Percentiles rank a stretch among this genome's conserved stretches.
Evolutionary conservation across 2,888 invertebrate genomes (phyloP).

Genomic region (Stenodema calcarata): DNA sequence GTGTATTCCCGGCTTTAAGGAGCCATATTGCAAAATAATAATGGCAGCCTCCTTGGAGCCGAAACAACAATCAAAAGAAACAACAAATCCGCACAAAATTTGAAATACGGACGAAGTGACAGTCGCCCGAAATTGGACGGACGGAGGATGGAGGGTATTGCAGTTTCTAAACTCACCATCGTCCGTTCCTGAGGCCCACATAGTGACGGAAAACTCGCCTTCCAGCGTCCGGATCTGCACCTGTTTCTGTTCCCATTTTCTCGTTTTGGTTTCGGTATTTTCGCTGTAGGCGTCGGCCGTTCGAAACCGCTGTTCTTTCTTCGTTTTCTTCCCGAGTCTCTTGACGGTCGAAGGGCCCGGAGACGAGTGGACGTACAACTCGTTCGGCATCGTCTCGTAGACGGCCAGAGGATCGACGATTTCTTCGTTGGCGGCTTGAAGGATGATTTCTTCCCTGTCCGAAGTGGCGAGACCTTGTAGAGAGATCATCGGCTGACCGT

Average conservation of each 20-base stretch:
- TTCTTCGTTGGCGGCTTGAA: conserved; percentile 82
- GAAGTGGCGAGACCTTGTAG: conserved; percentile 70
- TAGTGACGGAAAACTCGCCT: conserved; percentile 94
- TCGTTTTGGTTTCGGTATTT: conserved; percentile 64
- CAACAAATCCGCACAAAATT: conserved; percentile 38
- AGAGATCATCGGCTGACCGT: conserved; percentile 72
- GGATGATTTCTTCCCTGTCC: conserved; percentile 73
- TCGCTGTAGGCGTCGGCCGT: conserved; percentile 57
- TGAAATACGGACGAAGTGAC: background rate
- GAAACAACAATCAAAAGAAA: conserved; percentile 43
- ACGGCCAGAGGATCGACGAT: conserved; percentile 75
- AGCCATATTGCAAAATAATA: conserved; percentile 67
- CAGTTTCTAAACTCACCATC: conserved; percentile 70
- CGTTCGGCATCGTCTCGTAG: conserved; percentile 73
- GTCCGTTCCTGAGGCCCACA: conserved; percentile 94
- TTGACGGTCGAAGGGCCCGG: conserved; percentile 68
- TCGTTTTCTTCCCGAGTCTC: conserved; percentile 56
- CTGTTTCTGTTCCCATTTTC: conserved; percentile 96
- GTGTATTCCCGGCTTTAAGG: no score
- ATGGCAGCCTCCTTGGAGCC: conserved; percentile 68
- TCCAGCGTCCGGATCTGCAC: conserved; percentile 97
- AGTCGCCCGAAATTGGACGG: background rate
- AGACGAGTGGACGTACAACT: conserved; percentile 73
- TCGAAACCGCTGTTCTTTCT: conserved; percentile 57
- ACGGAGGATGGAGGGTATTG: background rate